phyloP scores from a whole-genome alignment of 2,797 vertebrate genomes.

The Schizothorax lantsangensis region DNA sequence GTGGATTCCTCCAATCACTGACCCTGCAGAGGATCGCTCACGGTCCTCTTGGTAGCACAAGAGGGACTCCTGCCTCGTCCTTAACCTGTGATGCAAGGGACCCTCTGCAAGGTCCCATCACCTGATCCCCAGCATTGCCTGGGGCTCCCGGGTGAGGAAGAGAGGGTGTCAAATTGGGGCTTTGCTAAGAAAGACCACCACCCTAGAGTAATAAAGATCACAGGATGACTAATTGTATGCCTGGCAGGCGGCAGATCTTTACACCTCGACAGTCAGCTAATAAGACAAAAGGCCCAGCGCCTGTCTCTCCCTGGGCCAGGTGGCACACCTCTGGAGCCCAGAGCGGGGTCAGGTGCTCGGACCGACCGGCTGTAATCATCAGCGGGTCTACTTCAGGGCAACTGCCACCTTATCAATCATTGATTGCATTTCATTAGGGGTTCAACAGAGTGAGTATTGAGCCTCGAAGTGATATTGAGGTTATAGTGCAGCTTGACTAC shows the following conservation, averaged over 20 bases:
- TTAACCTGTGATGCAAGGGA: conserved; percentile 35
- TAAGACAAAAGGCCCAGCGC: conserved; percentile 52
- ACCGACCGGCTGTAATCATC: conserved; percentile 46
- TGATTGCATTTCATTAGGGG: conserved; percentile 57
- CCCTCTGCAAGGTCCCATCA: conserved; percentile 17
- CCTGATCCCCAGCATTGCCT: conserved; percentile 32
- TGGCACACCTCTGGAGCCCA: conserved; percentile 35
- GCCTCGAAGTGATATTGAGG: conserved; percentile 44
- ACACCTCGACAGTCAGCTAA: conserved; percentile 50
- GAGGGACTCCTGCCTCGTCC: conserved; percentile 19
- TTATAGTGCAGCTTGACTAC: conserved; percentile 44
- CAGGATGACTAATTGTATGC: conserved; percentile 56
- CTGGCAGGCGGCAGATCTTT: conserved; percentile 34
- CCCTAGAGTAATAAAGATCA: conserved; percentile 59
- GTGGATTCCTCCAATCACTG: background rate
- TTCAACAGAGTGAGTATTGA: conserved; percentile 32
- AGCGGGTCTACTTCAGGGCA: conserved; percentile 46
- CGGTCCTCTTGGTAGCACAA: conserved; percentile 7
- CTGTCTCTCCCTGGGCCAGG: conserved; percentile 55
- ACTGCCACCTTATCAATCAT: conserved; percentile 56
- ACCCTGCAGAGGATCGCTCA: background rate
- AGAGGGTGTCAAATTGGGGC: conserved; percentile 19
- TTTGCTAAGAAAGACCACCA: conserved; percentile 44
- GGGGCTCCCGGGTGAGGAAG: conserved; percentile 22
- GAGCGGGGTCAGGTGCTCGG: conserved; percentile 35